Evolutionary conservation across 1,140 invertebrate genomes (phyloP).

Genomic region (Mesaphorura yosii): DNA sequence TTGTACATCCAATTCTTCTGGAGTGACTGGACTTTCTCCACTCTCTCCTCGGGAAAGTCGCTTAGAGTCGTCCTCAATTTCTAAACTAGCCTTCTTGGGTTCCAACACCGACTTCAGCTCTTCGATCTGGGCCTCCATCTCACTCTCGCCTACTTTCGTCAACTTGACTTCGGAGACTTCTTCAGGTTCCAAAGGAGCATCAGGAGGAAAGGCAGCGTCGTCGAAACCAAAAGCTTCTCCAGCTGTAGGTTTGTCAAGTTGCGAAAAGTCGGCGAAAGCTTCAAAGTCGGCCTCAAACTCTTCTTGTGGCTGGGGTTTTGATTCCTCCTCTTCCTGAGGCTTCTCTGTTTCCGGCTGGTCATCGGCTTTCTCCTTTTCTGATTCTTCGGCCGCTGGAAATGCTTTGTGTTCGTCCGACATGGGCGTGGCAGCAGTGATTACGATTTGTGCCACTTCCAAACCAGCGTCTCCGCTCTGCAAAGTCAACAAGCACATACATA

Average conservation of each 20-base stretch:
- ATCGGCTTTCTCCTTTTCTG: constrained; percentile 31
- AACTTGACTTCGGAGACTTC: not conserved
- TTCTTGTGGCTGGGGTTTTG: constrained; percentile 25
- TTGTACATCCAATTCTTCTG: constrained; percentile 70
- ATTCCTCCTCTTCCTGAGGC: constrained; percentile 23
- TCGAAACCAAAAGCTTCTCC: constrained; percentile 25
- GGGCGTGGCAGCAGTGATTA: constrained; percentile 76
- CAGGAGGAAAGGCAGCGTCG: not conserved
- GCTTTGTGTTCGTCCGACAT: constrained; percentile 65
- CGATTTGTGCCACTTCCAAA: constrained; percentile 38
- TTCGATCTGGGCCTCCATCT: constrained; percentile 21
- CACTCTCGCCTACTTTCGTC: not conserved
- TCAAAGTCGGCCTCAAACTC: constrained; percentile 19
- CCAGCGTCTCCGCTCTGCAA: constrained; percentile 34
- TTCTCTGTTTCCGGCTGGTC: constrained; percentile 20
- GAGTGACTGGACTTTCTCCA: constrained; percentile 42
- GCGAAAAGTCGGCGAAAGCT: constrained; percentile 14
- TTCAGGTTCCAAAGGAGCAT: not conserved
- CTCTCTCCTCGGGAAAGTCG: constrained; percentile 18
- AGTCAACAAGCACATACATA: too few relatives aligned
- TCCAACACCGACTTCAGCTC: not conserved
- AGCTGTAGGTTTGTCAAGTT: not conserved
- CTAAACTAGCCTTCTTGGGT: constrained; percentile 23
- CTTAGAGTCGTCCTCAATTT: constrained; percentile 18
- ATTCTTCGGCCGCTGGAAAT: constrained; percentile 38